A percentile compares a stretch with the other conserved stretches of the same genome.
Evolutionary conservation across 2,797 vertebrate species (phyloP).

Genomic region (Helostoma temminkii): DNA sequence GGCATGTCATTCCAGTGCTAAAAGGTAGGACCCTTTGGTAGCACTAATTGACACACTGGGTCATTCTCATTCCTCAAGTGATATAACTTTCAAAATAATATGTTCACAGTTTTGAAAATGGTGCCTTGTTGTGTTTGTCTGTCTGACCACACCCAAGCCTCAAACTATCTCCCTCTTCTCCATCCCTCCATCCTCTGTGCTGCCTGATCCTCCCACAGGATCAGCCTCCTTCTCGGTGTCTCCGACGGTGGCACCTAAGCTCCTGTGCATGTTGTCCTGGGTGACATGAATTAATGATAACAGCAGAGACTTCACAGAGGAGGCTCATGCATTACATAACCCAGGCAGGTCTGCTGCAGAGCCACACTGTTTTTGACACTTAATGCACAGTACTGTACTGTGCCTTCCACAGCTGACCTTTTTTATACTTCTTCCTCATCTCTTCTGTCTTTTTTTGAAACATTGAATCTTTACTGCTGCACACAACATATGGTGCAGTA

Average conservation of each 20-base stretch:
- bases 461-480: no score
- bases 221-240: constrained; percentile 66
- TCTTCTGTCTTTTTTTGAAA: constrained; percentile 21
- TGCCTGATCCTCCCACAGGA: constrained; percentile 69
- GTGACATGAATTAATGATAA: constrained; percentile 86
- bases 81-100: not conserved
- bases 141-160: constrained; percentile 39
- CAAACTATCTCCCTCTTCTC: not conserved
- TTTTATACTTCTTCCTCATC: constrained; percentile 31
- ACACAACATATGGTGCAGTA: constrained; percentile 43
- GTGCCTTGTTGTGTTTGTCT: constrained; percentile 13
- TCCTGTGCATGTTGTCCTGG: constrained; percentile 69
- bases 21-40: no score
- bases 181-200: constrained; percentile 35
- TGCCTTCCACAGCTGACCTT: constrained; percentile 41
- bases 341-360: constrained; percentile 61
- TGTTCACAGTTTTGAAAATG: constrained; percentile 8
- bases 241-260: constrained; percentile 67
- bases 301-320: constrained; percentile 72
- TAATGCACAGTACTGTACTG: constrained; percentile 31
- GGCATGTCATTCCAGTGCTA: no score
- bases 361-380: constrained; percentile 52
- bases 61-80: no score
- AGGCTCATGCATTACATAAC: constrained; percentile 74
- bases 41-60: no score